Conservation (phyloP, 1,140 invertebrate species). For the Chrysoperla carnea region DNA sequence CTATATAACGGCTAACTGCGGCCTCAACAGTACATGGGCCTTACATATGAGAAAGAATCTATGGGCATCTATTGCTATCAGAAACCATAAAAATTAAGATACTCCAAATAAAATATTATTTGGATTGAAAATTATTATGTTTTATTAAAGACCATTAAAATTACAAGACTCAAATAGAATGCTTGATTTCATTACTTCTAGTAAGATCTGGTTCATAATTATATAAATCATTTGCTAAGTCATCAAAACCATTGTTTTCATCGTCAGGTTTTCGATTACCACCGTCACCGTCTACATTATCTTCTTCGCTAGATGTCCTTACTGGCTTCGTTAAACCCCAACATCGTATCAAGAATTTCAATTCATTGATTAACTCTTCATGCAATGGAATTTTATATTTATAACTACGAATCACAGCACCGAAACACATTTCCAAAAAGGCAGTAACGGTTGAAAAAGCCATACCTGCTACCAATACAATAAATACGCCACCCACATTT, state of each 20-base stretch:
- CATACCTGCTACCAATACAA: constrained; percentile 38
- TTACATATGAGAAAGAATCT: no score
- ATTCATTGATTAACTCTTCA: constrained; percentile 46
- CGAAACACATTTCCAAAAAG: constrained; percentile 17
- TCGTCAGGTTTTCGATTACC: background rate
- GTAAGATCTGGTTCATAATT: no score
- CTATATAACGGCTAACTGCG: no score
- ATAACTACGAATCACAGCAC: constrained; percentile 8
- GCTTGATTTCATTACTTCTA: no score
- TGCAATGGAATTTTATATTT: constrained; percentile 41
- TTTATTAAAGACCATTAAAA: no score
- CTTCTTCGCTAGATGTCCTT: background rate
- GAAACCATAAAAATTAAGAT: no score
- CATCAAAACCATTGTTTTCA: background rate
- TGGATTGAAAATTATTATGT: no score
- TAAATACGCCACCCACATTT: constrained; percentile 56
- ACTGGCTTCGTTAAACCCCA: constrained; percentile 11
- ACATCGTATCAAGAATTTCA: constrained; percentile 27
- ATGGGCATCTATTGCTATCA: no score
- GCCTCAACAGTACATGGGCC: no score
- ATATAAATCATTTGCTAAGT: no score
- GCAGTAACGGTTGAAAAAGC: constrained; percentile 23
- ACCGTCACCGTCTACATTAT: background rate
- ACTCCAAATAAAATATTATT: no score
- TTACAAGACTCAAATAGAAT: no score